Evolutionary conservation across 2,797 vertebrate genomes (phyloP).

Genomic region (Centropyge bicolor): DNA sequence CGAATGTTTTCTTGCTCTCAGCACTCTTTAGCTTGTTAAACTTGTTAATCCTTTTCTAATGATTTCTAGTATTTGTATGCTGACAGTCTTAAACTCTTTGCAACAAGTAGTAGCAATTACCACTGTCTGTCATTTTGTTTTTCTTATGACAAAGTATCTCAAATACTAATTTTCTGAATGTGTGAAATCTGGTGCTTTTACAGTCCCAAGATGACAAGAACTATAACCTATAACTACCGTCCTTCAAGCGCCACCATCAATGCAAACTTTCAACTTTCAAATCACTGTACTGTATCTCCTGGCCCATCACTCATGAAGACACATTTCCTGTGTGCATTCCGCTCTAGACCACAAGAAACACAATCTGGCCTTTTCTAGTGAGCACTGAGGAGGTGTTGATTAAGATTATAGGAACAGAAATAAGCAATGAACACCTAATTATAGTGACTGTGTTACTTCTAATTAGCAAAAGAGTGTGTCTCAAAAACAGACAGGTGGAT

Average conservation of each 20-base stretch:
- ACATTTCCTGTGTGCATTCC: neutral
- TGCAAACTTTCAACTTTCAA: neutral
- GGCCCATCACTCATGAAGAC: neutral
- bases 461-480: neutral
- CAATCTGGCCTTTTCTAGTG: neutral
- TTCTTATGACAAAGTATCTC: neutral
- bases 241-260: neutral
- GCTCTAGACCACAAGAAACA: neutral
- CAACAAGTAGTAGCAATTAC: neutral
- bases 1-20: neutral
- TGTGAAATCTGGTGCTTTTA: neutral
- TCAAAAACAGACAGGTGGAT: neutral
- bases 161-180: neutral
- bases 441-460: neutral
- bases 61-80: neutral
- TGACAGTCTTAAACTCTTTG: neutral
- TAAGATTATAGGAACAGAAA: conserved; percentile 13
- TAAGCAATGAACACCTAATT: neutral
- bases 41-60: neutral
- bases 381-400: conserved; percentile 12
- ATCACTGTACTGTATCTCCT: no score
- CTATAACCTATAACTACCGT: neutral
- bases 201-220: neutral
- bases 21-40: neutral
- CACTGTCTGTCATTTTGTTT: neutral